Base-by-base conservation (phyloP, 2,888 invertebrate species). In the Hemistola chrysoprasaria region DNA sequence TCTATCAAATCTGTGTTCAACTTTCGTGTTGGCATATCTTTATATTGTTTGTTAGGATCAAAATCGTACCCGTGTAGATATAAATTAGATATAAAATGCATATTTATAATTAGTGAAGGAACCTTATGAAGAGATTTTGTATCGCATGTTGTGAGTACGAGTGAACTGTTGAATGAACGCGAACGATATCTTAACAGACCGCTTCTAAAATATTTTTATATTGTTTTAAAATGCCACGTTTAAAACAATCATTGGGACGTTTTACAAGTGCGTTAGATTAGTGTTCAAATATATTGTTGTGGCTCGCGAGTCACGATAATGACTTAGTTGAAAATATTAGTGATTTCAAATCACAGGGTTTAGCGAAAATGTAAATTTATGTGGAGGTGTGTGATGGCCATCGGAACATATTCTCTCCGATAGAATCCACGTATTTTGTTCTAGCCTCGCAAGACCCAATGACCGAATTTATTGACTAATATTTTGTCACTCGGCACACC, bases 81-180 rank as follows among this genome's bases (percentile, higher is more conserved):
- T 65, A 70, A 61, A 58, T 53, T 74, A 71, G 63, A 48, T 50
- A 47, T 60, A 54, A 32, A 65, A 65, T 52, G 68, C 69, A 64
- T 75, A 75, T 76, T 69, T 69, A 71, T 71, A 67, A 60, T 60
- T 70, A 67, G 63, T 54, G 47, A 60, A 59, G 60, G 59, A 69
- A 65, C 73, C 75, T 71, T 75, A 73, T 73, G 74, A 75, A 71
- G 75, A 80, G 71, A 76, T 80, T 80, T 78, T 78, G 76, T 75
- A 75, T 71, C 56, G 75, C 71, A 44, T 43, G 53, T 63, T 78
- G 78, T 78, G 71, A 76, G 75, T 69, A 69, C 63, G 67, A 69
- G 62, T 64, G 64, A 56, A 56, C 58, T 50, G 8, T 22, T 36
- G 44, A 45, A 36, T 33, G 36, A 35, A 42, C 30, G 47, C 40